phyloP scores from a whole-genome alignment of 2,797 vertebrate species.

The Acanthopagrus latus region DNA sequence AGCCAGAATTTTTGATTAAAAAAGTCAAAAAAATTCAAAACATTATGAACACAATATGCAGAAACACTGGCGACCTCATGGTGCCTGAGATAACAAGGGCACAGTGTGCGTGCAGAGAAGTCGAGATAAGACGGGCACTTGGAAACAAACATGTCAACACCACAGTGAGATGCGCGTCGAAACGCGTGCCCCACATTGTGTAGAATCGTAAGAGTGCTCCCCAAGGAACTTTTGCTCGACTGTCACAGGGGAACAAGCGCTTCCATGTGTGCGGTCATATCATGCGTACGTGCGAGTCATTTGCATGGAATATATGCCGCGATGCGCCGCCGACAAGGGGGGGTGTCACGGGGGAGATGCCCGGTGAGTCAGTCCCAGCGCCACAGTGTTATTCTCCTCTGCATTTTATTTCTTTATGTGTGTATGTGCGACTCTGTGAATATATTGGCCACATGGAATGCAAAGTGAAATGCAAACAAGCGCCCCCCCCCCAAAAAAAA shows the following conservation, averaged over 20 bases:
- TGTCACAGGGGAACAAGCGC: slow-evolving; percentile 32
- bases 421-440: slow-evolving; percentile 20
- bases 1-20: too few species aligned
- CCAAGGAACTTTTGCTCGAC: slow-evolving; percentile 20
- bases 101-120: too few species aligned
- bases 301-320: slow-evolving; percentile 33
- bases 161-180: background rate
- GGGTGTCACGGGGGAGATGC: slow-evolving; percentile 37
- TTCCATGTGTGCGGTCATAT: slow-evolving; percentile 20
- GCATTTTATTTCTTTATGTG: slow-evolving; percentile 17
- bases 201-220: slow-evolving; percentile 24
- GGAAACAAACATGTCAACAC: background rate
- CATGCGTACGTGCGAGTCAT: slow-evolving; percentile 31
- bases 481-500: background rate
- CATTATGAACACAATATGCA: too few species aligned
- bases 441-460: slow-evolving; percentile 44
- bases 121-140: background rate
- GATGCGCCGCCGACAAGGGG: slow-evolving; percentile 24
- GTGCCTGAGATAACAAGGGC: too few species aligned
- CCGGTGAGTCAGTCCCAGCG: slow-evolving; percentile 11
- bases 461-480: slow-evolving; percentile 33
- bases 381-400: slow-evolving; percentile 25
- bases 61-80: too few species aligned
- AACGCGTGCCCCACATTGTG: background rate
- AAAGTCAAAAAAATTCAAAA: too few species aligned